These are phyloP conservation scores for Siniperca knerii DNA, from an alignment of 2,113 vertebrate species.

Conservation along the genomic window DNA sequence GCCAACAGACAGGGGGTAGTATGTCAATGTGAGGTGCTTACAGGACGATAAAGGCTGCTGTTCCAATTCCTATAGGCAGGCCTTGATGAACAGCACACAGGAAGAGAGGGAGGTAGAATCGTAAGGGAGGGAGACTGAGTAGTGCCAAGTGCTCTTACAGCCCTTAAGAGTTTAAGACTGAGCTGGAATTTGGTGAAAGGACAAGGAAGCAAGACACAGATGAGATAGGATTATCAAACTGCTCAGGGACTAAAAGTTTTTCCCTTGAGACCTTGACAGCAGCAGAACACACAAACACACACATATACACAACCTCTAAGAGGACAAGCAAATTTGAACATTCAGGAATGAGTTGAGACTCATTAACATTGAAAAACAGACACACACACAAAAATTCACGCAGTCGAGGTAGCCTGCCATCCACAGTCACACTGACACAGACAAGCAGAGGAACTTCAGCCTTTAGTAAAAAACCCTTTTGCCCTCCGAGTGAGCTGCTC, in stretches of 20 bases:
- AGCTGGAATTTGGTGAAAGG: slow-evolving; percentile 58
- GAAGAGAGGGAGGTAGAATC: slow-evolving; percentile 3
- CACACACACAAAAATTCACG: slow-evolving; percentile 1
- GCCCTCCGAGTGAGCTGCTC: slow-evolving; percentile 5
- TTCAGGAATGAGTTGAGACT: slow-evolving; percentile 6
- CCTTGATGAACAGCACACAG: slow-evolving; percentile 64
- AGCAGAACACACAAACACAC: slow-evolving; percentile 10
- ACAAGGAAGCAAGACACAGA: slow-evolving; percentile 43
- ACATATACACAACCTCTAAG: background rate
- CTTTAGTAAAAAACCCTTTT: background rate
- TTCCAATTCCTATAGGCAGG: slow-evolving; percentile 69
- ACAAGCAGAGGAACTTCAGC: slow-evolving; percentile 4
- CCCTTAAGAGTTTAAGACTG: slow-evolving; percentile 45
- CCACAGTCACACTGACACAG: background rate
- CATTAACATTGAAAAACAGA: background rate
- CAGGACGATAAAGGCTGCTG: slow-evolving; percentile 74
- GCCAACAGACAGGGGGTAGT: slow-evolving; percentile 70
- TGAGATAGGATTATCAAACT: slow-evolving; percentile 59
- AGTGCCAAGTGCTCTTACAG: slow-evolving; percentile 43
- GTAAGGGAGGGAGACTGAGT: slow-evolving; percentile 8
- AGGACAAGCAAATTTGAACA: background rate
- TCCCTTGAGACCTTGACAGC: slow-evolving; percentile 50
- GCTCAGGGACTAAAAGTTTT: slow-evolving; percentile 52
- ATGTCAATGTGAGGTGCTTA: slow-evolving; percentile 78
- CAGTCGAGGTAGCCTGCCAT: background rate